These are phyloP conservation scores for Ochropacha duplaris DNA, from an alignment of 2,888 invertebrate genomes.

Conservation along the genomic window DNA sequence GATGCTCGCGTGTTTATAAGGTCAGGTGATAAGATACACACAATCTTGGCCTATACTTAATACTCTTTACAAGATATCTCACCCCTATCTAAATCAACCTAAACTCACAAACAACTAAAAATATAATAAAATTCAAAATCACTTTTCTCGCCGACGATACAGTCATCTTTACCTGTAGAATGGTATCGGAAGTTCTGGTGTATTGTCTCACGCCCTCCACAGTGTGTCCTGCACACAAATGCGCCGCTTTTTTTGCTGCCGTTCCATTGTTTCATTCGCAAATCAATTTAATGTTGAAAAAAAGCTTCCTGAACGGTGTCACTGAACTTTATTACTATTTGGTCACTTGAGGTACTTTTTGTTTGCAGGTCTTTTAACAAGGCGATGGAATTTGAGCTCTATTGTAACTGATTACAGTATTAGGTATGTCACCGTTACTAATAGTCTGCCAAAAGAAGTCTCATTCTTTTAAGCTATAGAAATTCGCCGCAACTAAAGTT, in stretches of 20 bases:
- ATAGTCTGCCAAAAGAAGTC: too few relatives aligned
- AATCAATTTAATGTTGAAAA: background rate
- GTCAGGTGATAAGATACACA: too few relatives aligned
- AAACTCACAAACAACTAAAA: too few relatives aligned
- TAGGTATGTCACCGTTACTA: too few relatives aligned
- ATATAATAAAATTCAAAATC: too few relatives aligned
- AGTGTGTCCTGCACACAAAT: constrained; percentile 48
- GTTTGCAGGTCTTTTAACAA: too few relatives aligned
- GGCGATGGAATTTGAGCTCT: background rate
- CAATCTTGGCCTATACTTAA: too few relatives aligned
- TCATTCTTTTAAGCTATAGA: too few relatives aligned
- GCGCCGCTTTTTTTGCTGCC: constrained; percentile 31
- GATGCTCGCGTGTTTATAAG: too few relatives aligned
- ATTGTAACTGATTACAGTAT: background rate
- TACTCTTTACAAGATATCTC: too few relatives aligned
- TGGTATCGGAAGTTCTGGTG: constrained; percentile 67
- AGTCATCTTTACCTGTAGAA: constrained; percentile 56
- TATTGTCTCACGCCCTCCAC: constrained; percentile 69
- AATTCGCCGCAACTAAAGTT: too few relatives aligned
- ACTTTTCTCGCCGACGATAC: constrained; percentile 41
- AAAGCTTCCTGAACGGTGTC: background rate
- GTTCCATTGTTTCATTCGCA: background rate
- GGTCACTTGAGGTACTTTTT: background rate
- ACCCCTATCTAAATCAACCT: too few relatives aligned
- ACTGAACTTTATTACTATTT: background rate